phyloP scores from a whole-genome alignment of 2,888 invertebrate species.

The Drosophila birchii region DNA sequence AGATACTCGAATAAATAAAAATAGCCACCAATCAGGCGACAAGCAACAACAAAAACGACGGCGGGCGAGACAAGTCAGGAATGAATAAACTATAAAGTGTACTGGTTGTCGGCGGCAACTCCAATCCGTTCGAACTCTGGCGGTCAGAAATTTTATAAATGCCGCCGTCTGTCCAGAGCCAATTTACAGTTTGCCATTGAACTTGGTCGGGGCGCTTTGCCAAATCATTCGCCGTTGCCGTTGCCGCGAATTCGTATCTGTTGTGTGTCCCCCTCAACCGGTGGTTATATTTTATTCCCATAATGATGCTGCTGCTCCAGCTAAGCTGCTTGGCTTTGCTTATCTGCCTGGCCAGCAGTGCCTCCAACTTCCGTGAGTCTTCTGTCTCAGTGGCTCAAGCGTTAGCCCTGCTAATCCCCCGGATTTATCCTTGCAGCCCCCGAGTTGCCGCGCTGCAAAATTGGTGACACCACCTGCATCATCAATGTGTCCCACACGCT shows the following conservation, averaged over 20 bases:
- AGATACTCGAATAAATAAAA: constrained; percentile 38
- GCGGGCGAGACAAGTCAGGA: constrained; percentile 67
- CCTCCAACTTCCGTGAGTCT: constrained; percentile 73
- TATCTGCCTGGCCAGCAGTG: constrained; percentile 50
- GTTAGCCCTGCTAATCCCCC: neutral
- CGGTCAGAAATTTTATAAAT: constrained; percentile 80
- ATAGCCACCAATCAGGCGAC: constrained; percentile 34
- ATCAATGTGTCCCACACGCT: constrained; percentile 73
- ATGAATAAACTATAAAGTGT: constrained; percentile 72
- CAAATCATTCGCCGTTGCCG: constrained; percentile 42
- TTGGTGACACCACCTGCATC: constrained; percentile 81
- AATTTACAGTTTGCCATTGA: constrained; percentile 83
- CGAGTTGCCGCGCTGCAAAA: constrained; percentile 81
- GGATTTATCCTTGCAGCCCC: constrained; percentile 64
- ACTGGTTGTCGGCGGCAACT: constrained; percentile 30
- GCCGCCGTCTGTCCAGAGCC: constrained; percentile 78
- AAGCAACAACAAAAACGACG: constrained; percentile 11
- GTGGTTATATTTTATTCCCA: neutral
- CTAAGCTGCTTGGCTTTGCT: constrained; percentile 44
- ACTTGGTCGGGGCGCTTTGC: constrained; percentile 82
- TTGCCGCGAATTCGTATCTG: constrained; percentile 21
- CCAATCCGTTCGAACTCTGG: constrained; percentile 20
- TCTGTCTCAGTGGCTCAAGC: too few species aligned
- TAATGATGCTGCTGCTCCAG: constrained; percentile 52
- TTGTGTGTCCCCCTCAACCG: constrained; percentile 33